Evolutionary conservation across 2,888 invertebrate species (phyloP), one percentile per base, ranked within the genome.

Genomic region (Eugnorisma glareosa): DNA sequence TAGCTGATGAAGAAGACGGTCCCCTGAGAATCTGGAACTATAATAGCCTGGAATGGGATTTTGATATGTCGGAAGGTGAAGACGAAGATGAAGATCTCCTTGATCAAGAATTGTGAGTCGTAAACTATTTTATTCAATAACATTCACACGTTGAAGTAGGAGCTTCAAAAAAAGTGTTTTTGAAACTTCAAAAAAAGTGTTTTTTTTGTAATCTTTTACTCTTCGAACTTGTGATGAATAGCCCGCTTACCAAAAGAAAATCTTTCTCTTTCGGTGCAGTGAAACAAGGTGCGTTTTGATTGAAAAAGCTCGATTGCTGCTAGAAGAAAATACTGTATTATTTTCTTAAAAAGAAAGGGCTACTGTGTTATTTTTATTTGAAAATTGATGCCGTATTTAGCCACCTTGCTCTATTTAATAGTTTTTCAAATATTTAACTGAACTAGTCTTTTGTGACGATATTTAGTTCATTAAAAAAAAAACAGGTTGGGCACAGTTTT

Each of bases 21-120:
- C 48, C 67, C 35, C 73, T 86, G 43, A 86, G 78, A 66, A 74
- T 82, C 64, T 64, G 64, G 74, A 83, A 75, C 63, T 73, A 77
- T 13, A 88, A 68, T 63, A 43, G 3, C 77, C 88, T 91, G 89
- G 92, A 92, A 63, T 88, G 89, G 28, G 91, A 92, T 35, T 88
- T 90, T 85, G 90, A 90, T 67, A 92, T 93, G 90, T 92, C 93
- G 37, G 92, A 91, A 10, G 90, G 92, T 57, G 93, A 93, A 51
- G 89, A 92, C 54, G 93, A 93, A 37, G 90, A 91, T 28, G 90
- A 90, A 57, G 81, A 88, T 48, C 89, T 91, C 75, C 79, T 82
- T 61, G 79, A 81, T 35, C 77, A 85, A 28, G 73, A 74, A 59
- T 68, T 72, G 76, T 81, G 66, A 82, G 82, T 81, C 54, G 15